These are phyloP conservation scores for Cheiracanthium punctorium DNA, from an alignment of 2,888 invertebrate species.

Conservation along the genomic window DNA sequence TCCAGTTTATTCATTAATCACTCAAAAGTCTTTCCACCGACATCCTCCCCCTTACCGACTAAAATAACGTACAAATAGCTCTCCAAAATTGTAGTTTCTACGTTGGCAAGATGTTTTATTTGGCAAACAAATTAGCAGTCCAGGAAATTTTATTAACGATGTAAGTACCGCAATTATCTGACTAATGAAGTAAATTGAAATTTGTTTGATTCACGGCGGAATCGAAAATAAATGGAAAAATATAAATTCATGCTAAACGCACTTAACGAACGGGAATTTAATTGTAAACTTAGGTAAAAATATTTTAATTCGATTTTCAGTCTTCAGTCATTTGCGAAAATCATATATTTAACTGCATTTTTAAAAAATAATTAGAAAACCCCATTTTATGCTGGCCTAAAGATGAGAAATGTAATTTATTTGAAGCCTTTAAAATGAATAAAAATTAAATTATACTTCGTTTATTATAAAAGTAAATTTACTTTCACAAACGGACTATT, in stretches of 20 bases:
- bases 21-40: neutral
- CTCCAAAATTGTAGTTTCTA: neutral
- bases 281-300: neutral
- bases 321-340: no score
- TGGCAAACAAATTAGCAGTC: constrained; percentile 17
- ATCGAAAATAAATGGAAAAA: neutral
- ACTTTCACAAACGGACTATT: no score
- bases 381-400: no score
- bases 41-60: no score
- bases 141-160: constrained; percentile 23
- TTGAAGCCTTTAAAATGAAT: no score
- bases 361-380: no score
- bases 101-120: constrained; percentile 10
- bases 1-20: constrained; percentile 8
- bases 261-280: neutral
- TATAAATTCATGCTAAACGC: neutral
- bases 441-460: no score
- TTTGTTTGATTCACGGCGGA: neutral
- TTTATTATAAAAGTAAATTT: no score
- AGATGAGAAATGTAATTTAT: no score
- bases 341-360: no score
- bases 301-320: neutral
- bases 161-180: constrained; percentile 18
- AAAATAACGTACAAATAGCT: neutral
- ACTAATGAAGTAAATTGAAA: constrained; percentile 17